phyloP scores from a whole-genome alignment of 2,113 vertebrate genomes.

The Chascanopsetta lugubris region DNA sequence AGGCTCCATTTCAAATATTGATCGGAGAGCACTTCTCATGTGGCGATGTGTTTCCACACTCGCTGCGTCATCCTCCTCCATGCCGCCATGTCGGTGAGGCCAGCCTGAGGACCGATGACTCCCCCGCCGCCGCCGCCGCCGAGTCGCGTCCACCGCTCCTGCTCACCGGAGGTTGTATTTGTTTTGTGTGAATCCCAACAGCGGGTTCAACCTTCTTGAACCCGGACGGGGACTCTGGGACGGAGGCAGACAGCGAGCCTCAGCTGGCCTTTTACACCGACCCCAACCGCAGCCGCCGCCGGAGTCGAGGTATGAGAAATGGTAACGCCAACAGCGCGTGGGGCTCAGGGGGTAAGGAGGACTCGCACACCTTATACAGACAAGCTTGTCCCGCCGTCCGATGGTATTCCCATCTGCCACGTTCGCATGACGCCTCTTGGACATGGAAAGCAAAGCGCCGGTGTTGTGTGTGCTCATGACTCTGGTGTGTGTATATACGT shows the following conservation, averaged over 20 bases:
- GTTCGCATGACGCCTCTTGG: conserved; percentile 61
- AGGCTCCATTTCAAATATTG: conserved; percentile 19
- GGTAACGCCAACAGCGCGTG: conserved; percentile 84
- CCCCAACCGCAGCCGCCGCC: conserved; percentile 92
- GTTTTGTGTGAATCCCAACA: conserved; percentile 74
- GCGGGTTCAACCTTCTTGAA: conserved; percentile 97
- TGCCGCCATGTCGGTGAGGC: background rate
- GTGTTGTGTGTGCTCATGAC: conserved; percentile 50
- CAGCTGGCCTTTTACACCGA: conserved; percentile 99
- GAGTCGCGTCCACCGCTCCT: background rate
- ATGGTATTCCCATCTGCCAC: conserved; percentile 53
- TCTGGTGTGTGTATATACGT: conserved; percentile 1
- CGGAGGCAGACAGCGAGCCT: conserved; percentile 96
- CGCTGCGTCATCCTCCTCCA: background rate
- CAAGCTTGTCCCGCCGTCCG: conserved; percentile 52
- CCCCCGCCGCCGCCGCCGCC: conserved; percentile 15
- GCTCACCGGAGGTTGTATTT: conserved; percentile 50
- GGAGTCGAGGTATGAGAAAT: conserved; percentile 91
- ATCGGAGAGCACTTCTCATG: background rate
- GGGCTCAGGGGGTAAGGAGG: conserved; percentile 86
- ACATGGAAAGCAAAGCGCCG: conserved; percentile 61
- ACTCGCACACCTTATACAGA: conserved; percentile 66
- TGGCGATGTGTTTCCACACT: conserved; percentile 6
- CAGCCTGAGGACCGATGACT: background rate
- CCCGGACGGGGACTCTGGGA: conserved; percentile 95